These are phyloP conservation scores for Melanotaenia duboulayi DNA, from an alignment of 2,113 vertebrate genomes.

Conservation along the genomic window DNA sequence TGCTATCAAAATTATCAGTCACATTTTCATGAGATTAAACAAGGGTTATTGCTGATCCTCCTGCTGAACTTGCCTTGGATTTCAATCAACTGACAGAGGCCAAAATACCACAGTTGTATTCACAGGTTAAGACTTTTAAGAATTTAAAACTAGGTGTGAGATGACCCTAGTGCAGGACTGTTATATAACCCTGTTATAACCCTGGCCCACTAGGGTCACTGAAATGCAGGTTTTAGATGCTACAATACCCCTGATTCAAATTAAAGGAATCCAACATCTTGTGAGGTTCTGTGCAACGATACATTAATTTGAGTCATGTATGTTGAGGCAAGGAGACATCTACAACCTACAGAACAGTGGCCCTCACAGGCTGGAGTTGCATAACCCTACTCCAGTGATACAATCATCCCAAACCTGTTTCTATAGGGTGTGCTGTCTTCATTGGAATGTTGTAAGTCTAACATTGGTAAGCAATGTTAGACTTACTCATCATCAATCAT, in stretches of 20 bases:
- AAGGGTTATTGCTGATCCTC: background rate
- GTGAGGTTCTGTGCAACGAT: no score
- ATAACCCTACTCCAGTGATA: background rate
- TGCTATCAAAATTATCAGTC: background rate
- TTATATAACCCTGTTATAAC: no score
- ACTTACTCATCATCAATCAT: no score
- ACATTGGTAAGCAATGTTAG: background rate
- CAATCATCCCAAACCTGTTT: background rate
- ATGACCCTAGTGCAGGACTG: background rate
- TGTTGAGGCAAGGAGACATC: no score
- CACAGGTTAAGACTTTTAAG: background rate
- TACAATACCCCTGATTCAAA: no score
- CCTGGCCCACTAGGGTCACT: no score
- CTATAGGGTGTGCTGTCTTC: background rate
- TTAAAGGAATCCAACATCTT: no score
- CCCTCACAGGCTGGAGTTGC: no score
- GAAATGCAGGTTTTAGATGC: no score
- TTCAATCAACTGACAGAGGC: background rate
- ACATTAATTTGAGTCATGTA: no score
- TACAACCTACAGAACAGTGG: no score
- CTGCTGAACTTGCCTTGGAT: background rate
- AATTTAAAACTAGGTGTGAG: background rate
- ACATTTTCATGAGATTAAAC: background rate
- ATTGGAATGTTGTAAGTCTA: background rate
- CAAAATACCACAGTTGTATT: background rate